A percentile compares a stretch with the other conserved stretches of the same genome.
phyloP scores from a whole-genome alignment of 1,140 invertebrate genomes.

The Halotydeus destructor region DNA sequence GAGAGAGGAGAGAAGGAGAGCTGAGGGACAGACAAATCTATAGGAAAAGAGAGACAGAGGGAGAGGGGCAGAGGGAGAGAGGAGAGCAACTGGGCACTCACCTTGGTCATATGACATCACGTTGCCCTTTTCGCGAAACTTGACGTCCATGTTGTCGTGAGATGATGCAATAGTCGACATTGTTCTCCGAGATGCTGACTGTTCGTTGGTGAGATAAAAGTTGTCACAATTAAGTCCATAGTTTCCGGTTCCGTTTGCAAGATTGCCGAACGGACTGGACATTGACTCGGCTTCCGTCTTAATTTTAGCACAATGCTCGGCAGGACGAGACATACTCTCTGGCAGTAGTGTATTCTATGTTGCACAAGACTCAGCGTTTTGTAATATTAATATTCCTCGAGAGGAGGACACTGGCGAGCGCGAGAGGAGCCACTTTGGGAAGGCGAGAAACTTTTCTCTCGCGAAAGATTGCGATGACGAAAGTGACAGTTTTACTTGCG shows the following conservation, averaged over 20 bases:
- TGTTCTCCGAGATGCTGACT: conserved; percentile 36
- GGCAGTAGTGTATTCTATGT: conserved; percentile 65
- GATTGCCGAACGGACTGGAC: conserved; percentile 8
- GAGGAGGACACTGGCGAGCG: conserved; percentile 79
- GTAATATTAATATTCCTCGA: conserved; percentile 90
- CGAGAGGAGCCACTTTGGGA: conserved; percentile 92
- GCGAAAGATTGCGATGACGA: too few species aligned
- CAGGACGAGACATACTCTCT: conserved; percentile 6
- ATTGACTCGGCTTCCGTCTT: conserved; percentile 10
- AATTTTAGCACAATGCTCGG: conserved; percentile 12
- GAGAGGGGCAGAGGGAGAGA: too few species aligned
- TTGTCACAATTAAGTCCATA: too few species aligned
- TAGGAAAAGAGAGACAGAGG: too few species aligned
- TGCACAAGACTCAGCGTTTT: conserved; percentile 84
- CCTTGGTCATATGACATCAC: conserved; percentile 46
- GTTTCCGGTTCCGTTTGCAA: neutral
- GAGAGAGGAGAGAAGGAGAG: too few species aligned
- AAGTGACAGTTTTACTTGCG: too few species aligned
- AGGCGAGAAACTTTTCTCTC: too few species aligned
- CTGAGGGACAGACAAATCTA: too few species aligned
- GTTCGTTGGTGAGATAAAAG: conserved; percentile 42
- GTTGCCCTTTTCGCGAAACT: conserved; percentile 45
- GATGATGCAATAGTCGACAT: conserved; percentile 32
- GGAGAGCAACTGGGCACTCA: too few species aligned
- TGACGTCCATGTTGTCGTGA: conserved; percentile 38